These are phyloP conservation scores for Epizoanthus rinbou DNA, from an alignment of 92 coral and sea anemone genomes.

Conservation along the genomic window DNA sequence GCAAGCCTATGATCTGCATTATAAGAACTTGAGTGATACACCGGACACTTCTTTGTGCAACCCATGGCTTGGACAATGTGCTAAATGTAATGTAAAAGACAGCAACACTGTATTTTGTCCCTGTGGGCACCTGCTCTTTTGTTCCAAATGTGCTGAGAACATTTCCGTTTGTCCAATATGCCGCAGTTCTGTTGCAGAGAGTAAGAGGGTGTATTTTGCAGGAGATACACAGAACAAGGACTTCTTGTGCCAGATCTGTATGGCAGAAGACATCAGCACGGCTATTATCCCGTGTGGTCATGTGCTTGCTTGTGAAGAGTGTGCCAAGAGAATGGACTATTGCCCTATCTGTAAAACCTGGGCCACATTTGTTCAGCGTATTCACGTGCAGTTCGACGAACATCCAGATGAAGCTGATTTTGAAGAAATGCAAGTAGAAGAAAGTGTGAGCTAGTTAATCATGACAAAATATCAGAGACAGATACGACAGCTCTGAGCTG, in stretches of 20 bases:
- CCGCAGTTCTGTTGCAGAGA: slow-evolving; percentile 65
- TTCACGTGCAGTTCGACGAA: slow-evolving; percentile 71
- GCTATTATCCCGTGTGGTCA: slow-evolving; percentile 98
- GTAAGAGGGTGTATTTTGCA: slow-evolving; percentile 81
- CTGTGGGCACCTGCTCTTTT: slow-evolving; percentile 87
- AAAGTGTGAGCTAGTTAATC: not conserved
- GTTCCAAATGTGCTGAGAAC: slow-evolving; percentile 73
- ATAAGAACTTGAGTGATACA: slow-evolving; percentile 49
- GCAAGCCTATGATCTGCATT: slow-evolving; percentile 93
- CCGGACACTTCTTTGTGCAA: slow-evolving; percentile 51
- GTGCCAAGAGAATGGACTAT: slow-evolving; percentile 83
- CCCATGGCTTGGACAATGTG: slow-evolving; percentile 75
- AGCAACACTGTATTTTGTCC: slow-evolving; percentile 87
- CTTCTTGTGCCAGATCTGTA: slow-evolving; percentile 92
- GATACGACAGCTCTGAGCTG: not conserved
- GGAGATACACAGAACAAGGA: slow-evolving; percentile 82
- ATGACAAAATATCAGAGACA: not conserved
- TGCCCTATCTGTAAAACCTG: slow-evolving; percentile 97
- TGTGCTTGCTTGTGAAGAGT: slow-evolving; percentile 82
- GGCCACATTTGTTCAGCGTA: slow-evolving; percentile 87
- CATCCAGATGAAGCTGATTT: not conserved
- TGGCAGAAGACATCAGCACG: slow-evolving; percentile 93
- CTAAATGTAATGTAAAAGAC: slow-evolving; percentile 67
- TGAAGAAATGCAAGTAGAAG: slow-evolving; percentile 10
- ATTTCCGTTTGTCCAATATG: slow-evolving; percentile 77